These are phyloP conservation scores for Petrocephalus zakoni DNA, from an alignment of 2,113 vertebrate genomes.

Conservation along the genomic window DNA sequence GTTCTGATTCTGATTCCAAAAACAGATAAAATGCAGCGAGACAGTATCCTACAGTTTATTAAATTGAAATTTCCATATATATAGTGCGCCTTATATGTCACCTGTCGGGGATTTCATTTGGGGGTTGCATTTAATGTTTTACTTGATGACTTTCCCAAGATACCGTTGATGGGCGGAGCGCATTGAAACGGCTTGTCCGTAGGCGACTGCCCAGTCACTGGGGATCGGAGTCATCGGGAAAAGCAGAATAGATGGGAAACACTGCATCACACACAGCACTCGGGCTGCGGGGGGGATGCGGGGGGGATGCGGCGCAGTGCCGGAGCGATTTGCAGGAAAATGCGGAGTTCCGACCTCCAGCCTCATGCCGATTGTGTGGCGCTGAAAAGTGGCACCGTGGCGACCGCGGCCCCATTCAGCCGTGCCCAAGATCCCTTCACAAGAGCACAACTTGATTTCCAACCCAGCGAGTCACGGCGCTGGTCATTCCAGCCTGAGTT, in stretches of 20 bases:
- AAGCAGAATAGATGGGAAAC: constrained; percentile 4
- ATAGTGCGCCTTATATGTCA: neutral
- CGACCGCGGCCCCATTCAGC: neutral
- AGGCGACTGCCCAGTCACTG: constrained; percentile 7
- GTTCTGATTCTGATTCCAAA: neutral
- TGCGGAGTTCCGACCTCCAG: constrained; percentile 4
- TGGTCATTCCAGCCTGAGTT: constrained; percentile 1
- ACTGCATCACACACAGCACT: neutral
- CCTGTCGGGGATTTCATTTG: neutral
- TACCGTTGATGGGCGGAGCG: neutral
- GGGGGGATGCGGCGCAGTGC: neutral
- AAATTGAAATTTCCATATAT: neutral
- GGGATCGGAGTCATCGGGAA: constrained; percentile 16
- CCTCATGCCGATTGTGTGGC: constrained; percentile 1
- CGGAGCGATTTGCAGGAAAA: constrained; percentile 13
- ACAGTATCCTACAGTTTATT: neutral
- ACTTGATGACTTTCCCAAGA: neutral
- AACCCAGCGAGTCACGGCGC: neutral
- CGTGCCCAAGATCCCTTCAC: constrained; percentile 7
- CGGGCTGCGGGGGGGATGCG: neutral
- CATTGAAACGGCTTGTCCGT: neutral
- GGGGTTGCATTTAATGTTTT: neutral
- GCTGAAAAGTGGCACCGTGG: neutral
- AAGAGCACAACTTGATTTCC: constrained; percentile 15
- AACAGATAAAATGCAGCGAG: neutral